phyloP scores from a whole-genome alignment of 2,113 vertebrate species.

The Podarcis muralis region DNA sequence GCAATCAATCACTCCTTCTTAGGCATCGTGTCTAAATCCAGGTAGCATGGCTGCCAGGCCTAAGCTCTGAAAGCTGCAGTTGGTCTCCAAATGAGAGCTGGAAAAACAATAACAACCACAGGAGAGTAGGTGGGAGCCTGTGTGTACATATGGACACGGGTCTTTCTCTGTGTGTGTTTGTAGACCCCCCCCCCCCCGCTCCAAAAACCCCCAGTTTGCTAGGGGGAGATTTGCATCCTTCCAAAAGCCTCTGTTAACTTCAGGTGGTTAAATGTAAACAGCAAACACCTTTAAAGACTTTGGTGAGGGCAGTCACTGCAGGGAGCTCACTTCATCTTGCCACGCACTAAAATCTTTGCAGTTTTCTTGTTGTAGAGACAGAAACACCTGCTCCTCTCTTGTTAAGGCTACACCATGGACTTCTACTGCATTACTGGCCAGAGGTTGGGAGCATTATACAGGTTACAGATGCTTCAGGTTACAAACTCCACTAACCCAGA shows the following conservation, averaged over 20 bases:
- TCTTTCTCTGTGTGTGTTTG: neutral
- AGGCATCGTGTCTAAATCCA: neutral
- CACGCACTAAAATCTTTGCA: neutral
- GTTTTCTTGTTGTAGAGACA: neutral
- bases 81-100: neutral
- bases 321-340: neutral
- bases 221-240: neutral
- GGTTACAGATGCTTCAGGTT: too few species aligned
- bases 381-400: neutral
- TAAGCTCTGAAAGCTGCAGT: slow-evolving; percentile 5
- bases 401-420: neutral
- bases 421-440: neutral
- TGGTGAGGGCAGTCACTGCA: neutral
- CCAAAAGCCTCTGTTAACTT: neutral
- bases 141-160: too few species aligned
- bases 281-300: neutral
- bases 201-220: neutral
- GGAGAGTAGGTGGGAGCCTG: neutral
- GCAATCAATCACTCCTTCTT: neutral
- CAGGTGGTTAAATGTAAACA: neutral
- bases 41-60: neutral
- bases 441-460: neutral
- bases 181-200: too few species aligned
- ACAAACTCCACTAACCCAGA: too few species aligned
- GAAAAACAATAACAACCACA: neutral